Conservation (phyloP, 2,888 invertebrate species). For the Sisyra terminalis region DNA sequence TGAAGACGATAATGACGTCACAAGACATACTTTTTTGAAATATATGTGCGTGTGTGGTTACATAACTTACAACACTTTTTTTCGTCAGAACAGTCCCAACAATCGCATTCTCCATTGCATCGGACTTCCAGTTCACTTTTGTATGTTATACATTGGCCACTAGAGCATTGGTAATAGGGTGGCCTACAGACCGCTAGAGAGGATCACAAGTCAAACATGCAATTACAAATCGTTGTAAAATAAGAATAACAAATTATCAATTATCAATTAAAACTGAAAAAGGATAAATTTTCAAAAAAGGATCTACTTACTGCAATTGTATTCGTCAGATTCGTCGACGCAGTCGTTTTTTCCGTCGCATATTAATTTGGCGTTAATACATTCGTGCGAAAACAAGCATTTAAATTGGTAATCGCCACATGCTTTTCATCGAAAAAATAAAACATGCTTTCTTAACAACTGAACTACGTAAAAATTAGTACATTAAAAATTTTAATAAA, state of each 20-base stretch:
- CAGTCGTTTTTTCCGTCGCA: constrained; percentile 41
- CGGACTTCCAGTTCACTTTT: constrained; percentile 49
- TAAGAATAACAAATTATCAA: not conserved
- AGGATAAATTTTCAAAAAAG: not conserved
- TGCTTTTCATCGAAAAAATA: no score
- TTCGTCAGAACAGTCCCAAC: constrained; percentile 60
- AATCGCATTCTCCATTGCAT: constrained; percentile 53
- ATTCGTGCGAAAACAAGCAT: constrained; percentile 16
- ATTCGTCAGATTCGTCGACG: constrained; percentile 30
- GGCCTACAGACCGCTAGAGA: not conserved
- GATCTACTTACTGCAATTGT: constrained; percentile 18
- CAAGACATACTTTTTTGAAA: not conserved
- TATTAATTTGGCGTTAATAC: constrained; percentile 29
- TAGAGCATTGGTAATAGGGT: not conserved
- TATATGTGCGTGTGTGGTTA: not conserved
- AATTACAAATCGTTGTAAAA: not conserved
- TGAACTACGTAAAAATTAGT: no score
- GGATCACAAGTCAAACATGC: constrained; percentile 1
- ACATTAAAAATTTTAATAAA: no score
- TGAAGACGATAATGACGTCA: no score
- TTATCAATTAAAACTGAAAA: not conserved
- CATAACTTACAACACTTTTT: constrained; percentile 33
- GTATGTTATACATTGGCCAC: constrained; percentile 39
- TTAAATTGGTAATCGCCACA: no score
- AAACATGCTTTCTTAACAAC: no score